A percentile compares a stretch with the other conserved stretches of the same genome.
Evolutionary conservation across 2,888 invertebrate genomes (phyloP).

Genomic region (Caenorhabditis sp.): DNA sequence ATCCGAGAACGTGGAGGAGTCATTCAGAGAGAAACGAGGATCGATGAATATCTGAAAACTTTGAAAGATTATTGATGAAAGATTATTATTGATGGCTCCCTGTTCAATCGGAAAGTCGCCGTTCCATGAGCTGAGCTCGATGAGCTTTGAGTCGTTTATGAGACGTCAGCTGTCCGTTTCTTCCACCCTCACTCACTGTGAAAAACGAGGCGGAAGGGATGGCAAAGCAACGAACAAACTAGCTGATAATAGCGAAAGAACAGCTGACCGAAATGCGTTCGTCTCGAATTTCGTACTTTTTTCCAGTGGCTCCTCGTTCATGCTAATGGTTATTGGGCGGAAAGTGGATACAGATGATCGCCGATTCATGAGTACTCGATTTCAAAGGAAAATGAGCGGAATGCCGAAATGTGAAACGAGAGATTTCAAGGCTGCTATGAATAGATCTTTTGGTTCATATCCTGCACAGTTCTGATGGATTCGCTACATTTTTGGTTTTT

Average conservation of each 20-base stretch:
- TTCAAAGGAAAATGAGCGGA: too few species aligned
- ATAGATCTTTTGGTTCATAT: too few species aligned
- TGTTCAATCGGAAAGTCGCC: too few species aligned
- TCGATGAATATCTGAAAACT: slow-evolving; percentile 74
- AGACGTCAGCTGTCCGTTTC: slow-evolving; percentile 28
- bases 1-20: slow-evolving; percentile 69
- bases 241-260: slow-evolving; percentile 51
- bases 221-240: slow-evolving; percentile 49
- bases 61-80: neutral
- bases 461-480: too few species aligned
- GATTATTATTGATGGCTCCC: too few species aligned
- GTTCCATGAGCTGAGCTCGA: slow-evolving; percentile 31
- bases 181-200: slow-evolving; percentile 40
- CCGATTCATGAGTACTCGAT: too few species aligned
- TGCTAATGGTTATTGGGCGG: slow-evolving; percentile 8
- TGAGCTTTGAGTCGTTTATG: too few species aligned
- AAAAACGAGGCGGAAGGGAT: slow-evolving; percentile 27
- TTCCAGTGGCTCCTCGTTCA: slow-evolving; percentile 8
- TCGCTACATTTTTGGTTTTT: too few species aligned
- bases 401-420: too few species aligned
- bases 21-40: slow-evolving; percentile 68
- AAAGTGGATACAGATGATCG: neutral
- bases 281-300: slow-evolving; percentile 49
- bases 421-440: too few species aligned
- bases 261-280: slow-evolving; percentile 46